Percentiles rank a stretch among this genome's conserved stretches.
Conservation (phyloP, 2,797 vertebrate species). For the Hyperoplus immaculatus region DNA sequence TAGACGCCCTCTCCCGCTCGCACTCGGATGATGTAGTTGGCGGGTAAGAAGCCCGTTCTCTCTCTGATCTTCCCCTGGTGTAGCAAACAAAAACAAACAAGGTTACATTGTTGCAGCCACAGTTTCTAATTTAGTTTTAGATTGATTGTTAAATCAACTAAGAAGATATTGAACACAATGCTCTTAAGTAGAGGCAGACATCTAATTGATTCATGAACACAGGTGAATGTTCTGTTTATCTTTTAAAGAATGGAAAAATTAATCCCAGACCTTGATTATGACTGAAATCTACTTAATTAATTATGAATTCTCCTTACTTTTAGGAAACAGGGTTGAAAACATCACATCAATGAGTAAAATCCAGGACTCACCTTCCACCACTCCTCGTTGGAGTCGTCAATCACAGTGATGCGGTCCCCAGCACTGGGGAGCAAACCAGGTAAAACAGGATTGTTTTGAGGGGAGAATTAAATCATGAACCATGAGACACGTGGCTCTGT, state of each 20-base stretch:
- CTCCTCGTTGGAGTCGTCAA: slow-evolving; percentile 96
- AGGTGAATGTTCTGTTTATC: no score
- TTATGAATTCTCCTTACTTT: neutral
- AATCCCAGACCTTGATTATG: slow-evolving; percentile 21
- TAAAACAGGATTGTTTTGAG: no score
- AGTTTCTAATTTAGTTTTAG: neutral
- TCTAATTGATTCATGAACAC: no score
- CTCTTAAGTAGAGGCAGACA: neutral
- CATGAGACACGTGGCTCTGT: neutral
- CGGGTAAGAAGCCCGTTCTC: slow-evolving; percentile 90
- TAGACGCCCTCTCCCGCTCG: slow-evolving; percentile 90
- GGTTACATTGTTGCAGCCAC: neutral
- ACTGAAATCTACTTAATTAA: slow-evolving; percentile 29
- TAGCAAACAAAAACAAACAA: neutral
- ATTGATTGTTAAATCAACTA: neutral
- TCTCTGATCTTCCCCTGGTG: slow-evolving; percentile 90
- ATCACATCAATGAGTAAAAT: neutral
- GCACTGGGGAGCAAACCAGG: slow-evolving; percentile 81
- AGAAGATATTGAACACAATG: neutral
- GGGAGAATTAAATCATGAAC: neutral
- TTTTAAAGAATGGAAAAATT: slow-evolving; percentile 8
- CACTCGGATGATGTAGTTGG: slow-evolving; percentile 93
- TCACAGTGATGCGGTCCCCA: slow-evolving; percentile 93
- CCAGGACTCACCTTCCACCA: slow-evolving; percentile 91
- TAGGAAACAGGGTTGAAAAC: neutral